Conservation (phyloP, 2,113 vertebrate genomes). For the Apteryx owenii region DNA sequence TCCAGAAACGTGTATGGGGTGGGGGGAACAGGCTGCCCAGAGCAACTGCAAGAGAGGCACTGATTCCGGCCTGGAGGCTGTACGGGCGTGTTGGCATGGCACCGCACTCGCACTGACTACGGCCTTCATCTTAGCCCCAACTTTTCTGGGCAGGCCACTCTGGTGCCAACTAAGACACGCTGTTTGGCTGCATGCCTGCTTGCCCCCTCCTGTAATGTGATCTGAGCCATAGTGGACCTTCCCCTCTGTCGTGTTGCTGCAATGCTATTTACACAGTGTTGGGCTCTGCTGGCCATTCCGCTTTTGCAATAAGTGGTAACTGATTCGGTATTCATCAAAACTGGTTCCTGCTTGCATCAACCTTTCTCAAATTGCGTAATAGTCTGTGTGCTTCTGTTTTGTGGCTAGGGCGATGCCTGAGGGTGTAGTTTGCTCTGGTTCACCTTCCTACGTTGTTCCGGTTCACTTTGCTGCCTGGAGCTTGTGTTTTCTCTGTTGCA, state of each 20-base stretch:
- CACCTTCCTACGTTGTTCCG: background rate
- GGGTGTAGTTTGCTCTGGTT: background rate
- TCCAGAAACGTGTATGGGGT: background rate
- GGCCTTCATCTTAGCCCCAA: background rate
- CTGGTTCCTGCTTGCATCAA: constrained; percentile 11
- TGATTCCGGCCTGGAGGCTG: rapidly evolving
- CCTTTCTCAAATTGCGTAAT: background rate
- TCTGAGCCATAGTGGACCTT: background rate
- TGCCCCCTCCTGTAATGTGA: background rate
- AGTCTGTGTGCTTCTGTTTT: background rate
- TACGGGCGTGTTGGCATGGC: rapidly evolving
- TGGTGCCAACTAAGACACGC: background rate
- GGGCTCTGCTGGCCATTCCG: background rate
- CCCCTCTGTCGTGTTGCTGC: background rate
- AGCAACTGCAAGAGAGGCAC: background rate
- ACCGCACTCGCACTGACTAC: background rate
- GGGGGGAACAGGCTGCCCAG: rapidly evolving
- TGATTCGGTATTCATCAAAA: background rate
- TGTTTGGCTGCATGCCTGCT: background rate
- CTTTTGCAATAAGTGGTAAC: background rate
- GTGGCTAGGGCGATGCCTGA: background rate
- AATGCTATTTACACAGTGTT: rapidly evolving
- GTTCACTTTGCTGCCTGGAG: background rate
- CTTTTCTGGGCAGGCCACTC: background rate
- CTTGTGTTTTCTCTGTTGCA: background rate